These are phyloP conservation scores for Eremobia ochroleuca DNA, from an alignment of 2,888 invertebrate species.

Conservation along the genomic window DNA sequence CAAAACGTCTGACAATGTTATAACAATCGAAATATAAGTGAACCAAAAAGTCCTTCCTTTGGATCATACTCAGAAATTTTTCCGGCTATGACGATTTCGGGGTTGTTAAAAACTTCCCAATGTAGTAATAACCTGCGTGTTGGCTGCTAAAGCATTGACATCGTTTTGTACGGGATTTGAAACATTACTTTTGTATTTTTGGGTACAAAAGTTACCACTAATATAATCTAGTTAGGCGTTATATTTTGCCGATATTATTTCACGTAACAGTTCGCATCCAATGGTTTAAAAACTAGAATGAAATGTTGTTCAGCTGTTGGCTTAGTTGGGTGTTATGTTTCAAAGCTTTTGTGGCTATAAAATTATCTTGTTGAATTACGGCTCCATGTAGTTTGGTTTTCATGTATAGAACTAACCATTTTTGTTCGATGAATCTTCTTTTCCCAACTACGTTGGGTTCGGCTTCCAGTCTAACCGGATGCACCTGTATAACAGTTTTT, in stretches of 20 bases:
- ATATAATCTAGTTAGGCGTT: slow-evolving; percentile 1
- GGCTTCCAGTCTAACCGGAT: not conserved
- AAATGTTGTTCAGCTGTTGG: slow-evolving; percentile 49
- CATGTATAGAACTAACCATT: slow-evolving; percentile 1
- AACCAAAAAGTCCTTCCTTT: not conserved
- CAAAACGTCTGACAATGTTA: not conserved
- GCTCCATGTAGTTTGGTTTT: slow-evolving; percentile 23
- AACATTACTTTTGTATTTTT: not conserved
- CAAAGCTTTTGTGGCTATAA: slow-evolving; percentile 40
- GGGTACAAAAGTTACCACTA: not conserved
- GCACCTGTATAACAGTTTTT: not conserved
- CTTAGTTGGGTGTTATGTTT: slow-evolving; percentile 37
- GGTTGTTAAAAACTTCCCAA: not conserved
- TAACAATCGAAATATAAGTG: not conserved
- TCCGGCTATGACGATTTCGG: not conserved
- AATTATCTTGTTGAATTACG: slow-evolving; percentile 39
- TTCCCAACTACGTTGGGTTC: not conserved
- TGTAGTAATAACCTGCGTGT: not conserved
- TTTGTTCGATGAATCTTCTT: not conserved
- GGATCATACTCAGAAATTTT: not conserved
- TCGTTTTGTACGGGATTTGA: not conserved
- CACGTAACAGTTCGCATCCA: slow-evolving; percentile 41
- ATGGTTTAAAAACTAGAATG: slow-evolving; percentile 62
- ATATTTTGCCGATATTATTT: slow-evolving; percentile 44
- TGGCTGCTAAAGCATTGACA: not conserved